Conservation (phyloP, 2,888 invertebrate species). For the Hydriomena furcata region DNA sequence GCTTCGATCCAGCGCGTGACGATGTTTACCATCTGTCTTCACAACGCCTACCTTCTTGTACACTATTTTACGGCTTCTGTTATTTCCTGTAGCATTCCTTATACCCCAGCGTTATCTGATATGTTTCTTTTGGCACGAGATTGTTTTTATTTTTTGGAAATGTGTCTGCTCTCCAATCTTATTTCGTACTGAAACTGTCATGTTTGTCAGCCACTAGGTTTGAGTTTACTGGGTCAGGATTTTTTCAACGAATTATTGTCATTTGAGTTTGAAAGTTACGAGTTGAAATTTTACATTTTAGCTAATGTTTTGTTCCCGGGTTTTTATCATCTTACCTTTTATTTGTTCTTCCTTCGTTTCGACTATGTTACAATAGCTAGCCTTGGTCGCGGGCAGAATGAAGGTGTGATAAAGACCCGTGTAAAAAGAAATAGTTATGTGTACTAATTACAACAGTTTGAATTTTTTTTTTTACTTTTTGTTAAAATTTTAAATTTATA, state of each 20-base stretch:
- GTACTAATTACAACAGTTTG: too few species aligned
- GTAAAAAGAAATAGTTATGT: too few species aligned
- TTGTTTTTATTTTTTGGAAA: constrained; percentile 5
- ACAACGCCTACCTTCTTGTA: constrained; percentile 12
- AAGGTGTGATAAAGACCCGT: too few species aligned
- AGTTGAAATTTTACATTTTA: too few species aligned
- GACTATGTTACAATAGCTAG: too few species aligned
- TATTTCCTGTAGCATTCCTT: constrained; percentile 2
- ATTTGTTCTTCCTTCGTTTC: too few species aligned
- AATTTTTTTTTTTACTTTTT: background rate
- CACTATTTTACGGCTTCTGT: background rate
- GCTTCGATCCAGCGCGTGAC: constrained; percentile 9
- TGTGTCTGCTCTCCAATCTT: background rate
- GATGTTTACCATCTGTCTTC: constrained; percentile 11
- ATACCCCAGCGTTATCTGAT: constrained; percentile 13
- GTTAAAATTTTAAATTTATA: background rate
- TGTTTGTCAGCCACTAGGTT: constrained; percentile 8
- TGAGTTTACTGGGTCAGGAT: constrained; percentile 6
- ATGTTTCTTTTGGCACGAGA: constrained; percentile 18
- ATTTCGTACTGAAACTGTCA: constrained; percentile 7
- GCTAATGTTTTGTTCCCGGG: too few species aligned
- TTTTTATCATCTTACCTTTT: too few species aligned
- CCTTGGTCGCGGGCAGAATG: too few species aligned
- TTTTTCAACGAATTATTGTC: too few species aligned
- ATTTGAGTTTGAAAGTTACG: too few species aligned